These are phyloP conservation scores for Microtus montanus DNA, from an alignment of 2,113 vertebrate species.

Conservation along the genomic window DNA sequence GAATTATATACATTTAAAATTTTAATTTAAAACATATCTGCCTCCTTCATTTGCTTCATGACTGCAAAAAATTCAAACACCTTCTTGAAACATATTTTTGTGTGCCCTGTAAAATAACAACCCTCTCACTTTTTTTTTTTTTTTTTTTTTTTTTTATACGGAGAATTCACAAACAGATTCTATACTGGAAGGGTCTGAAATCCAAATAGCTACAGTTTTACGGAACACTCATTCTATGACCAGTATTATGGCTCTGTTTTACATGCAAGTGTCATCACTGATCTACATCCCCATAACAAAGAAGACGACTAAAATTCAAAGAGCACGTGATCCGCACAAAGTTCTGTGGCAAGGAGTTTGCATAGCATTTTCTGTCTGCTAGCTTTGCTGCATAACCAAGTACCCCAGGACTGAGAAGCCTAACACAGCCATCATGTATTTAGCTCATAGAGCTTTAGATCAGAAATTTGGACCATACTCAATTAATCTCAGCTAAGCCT, in stretches of 20 bases:
- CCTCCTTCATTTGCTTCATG: conserved; percentile 62
- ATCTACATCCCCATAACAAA: not conserved
- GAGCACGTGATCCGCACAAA: not conserved
- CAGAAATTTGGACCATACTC: not conserved
- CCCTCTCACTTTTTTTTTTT: conserved; percentile 41
- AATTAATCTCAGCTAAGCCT: not conserved
- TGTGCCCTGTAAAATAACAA: conserved; percentile 67
- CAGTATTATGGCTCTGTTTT: not conserved
- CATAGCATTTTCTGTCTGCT: not conserved
- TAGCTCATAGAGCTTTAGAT: not conserved
- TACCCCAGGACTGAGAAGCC: not conserved
- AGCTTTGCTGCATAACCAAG: conserved; percentile 4
- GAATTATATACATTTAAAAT: conserved; percentile 6
- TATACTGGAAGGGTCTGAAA: not conserved
- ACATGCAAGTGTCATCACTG: not conserved
- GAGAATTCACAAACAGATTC: conserved; percentile 63
- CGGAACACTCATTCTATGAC: no score
- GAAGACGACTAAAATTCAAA: not conserved
- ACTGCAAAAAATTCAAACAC: conserved; percentile 58
- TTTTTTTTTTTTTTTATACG: conserved; percentile 32
- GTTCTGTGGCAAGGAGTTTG: not conserved
- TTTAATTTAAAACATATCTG: conserved; percentile 62
- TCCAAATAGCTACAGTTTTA: not conserved
- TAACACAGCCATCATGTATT: not conserved
- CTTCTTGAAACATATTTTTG: conserved; percentile 77